A percentile compares a stretch with the other conserved stretches of the same genome.
These are phyloP conservation scores for Bos javanicus DNA, from an alignment of 2,113 vertebrate species.

Conservation along the genomic window DNA sequence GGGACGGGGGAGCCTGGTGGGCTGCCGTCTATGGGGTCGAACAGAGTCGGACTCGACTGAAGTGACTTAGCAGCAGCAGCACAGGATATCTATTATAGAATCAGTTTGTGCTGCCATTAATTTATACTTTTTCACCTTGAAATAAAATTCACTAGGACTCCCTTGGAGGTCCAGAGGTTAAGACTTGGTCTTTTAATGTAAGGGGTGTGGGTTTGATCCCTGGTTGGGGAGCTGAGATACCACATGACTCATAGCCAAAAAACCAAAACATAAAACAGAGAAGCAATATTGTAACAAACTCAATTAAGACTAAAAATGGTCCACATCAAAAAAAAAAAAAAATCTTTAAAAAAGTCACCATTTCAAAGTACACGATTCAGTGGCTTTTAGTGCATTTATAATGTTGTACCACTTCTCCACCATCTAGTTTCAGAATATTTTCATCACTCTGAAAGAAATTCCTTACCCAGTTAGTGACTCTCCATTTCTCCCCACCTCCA, in stretches of 20 bases:
- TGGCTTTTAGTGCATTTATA: not conserved
- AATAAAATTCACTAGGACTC: not conserved
- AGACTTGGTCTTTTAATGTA: not conserved
- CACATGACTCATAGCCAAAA: not conserved
- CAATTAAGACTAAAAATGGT: not conserved
- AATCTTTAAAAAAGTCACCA: not conserved
- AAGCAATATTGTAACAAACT: not conserved
- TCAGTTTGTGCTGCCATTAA: not conserved
- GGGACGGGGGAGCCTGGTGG: no score
- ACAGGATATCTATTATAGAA: not conserved
- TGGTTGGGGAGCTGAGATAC: not conserved
- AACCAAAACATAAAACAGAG: not conserved
- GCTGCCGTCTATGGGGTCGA: no score
- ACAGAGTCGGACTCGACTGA: no score
- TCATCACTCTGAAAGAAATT: not conserved
- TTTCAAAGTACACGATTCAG: not conserved
- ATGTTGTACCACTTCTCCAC: not conserved
- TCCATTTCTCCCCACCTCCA: not conserved
- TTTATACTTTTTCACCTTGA: not conserved
- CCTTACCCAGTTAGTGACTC: not conserved
- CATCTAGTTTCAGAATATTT: not conserved
- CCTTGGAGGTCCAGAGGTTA: not conserved
- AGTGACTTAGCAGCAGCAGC: no score
- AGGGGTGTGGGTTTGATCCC: not conserved
- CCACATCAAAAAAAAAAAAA: not conserved